Percentiles rank a stretch among this genome's conserved stretches.
Conservation (phyloP, 2,888 invertebrate species). For the Meiosimyza platycephala region DNA sequence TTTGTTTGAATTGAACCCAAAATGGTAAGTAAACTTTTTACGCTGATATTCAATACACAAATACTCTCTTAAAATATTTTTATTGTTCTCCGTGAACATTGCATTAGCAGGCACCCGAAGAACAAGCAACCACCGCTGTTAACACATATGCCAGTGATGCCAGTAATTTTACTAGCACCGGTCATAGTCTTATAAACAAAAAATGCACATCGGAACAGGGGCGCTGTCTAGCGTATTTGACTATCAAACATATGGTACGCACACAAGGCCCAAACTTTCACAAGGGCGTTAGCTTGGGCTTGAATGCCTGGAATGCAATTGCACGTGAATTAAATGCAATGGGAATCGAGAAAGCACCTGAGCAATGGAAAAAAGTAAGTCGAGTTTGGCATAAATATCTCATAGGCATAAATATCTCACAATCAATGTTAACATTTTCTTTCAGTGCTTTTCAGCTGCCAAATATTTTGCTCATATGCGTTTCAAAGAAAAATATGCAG, state of each 20-base stretch:
- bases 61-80: no score
- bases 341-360: constrained; percentile 29
- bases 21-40: no score
- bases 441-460: constrained; percentile 32
- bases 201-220: constrained; percentile 35
- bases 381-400: no score
- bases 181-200: no score
- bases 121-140: constrained; percentile 2
- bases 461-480: constrained; percentile 34
- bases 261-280: constrained; percentile 32
- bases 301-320: constrained; percentile 28
- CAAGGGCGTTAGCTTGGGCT: constrained; percentile 30
- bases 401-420: no score
- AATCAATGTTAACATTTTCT: no score
- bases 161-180: not conserved
- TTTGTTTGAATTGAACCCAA: no score
- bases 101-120: no score
- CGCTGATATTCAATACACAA: no score
- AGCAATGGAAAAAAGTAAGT: constrained; percentile 30
- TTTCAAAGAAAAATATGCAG: constrained; percentile 27
- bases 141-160: constrained; percentile 15
- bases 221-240: constrained; percentile 31
- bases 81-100: no score
- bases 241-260: constrained; percentile 33
- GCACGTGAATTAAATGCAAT: constrained; percentile 29